Percentiles rank a stretch among this genome's conserved stretches.
These are phyloP conservation scores for Drosophila yakuba DNA, from an alignment of 1,140 invertebrate genomes.

Conservation along the genomic window DNA sequence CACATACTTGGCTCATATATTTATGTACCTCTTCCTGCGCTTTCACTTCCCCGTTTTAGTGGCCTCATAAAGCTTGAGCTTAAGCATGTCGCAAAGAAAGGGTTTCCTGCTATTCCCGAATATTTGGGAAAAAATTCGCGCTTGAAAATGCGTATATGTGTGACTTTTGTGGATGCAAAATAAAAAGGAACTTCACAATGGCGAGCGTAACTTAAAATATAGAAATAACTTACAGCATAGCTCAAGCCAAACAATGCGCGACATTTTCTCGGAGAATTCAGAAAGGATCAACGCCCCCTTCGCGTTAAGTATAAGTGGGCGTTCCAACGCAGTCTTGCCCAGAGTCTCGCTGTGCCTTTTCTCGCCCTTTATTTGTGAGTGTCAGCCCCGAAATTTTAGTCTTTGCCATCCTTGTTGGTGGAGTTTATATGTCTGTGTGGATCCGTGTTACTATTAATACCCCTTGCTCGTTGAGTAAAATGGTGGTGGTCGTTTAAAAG, in stretches of 20 bases:
- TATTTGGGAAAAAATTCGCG: conserved; percentile 63
- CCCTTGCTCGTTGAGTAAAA: too few relatives aligned
- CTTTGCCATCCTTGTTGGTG: conserved; percentile 28
- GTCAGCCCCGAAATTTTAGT: conserved; percentile 67
- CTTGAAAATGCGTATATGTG: conserved; percentile 59
- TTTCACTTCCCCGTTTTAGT: conserved; percentile 58
- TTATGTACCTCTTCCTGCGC: conserved; percentile 29
- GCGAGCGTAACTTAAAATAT: conserved; percentile 73
- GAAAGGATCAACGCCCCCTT: conserved; percentile 40
- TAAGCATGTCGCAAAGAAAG: conserved; percentile 75
- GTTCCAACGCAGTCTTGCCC: conserved; percentile 41
- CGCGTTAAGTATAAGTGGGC: conserved; percentile 23
- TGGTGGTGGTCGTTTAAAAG: too few relatives aligned
- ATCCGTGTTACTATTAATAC: conserved; percentile 43
- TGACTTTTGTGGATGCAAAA: conserved; percentile 20
- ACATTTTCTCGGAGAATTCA: conserved; percentile 69
- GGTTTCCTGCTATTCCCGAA: conserved; percentile 68
- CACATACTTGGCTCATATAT: conserved; percentile 65
- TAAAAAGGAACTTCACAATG: conserved; percentile 53
- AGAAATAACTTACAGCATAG: conserved; percentile 78
- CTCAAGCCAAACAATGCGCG: conserved; percentile 76
- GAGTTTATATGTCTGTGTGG: conserved; percentile 33
- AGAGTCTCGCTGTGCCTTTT: conserved; percentile 18
- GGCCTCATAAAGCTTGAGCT: conserved; percentile 76
- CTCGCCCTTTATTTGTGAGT: conserved; percentile 28